Percentiles rank a stretch among this genome's conserved stretches.
phyloP scores from a whole-genome alignment of 2,888 invertebrate species.

The Erebia epiphron region DNA sequence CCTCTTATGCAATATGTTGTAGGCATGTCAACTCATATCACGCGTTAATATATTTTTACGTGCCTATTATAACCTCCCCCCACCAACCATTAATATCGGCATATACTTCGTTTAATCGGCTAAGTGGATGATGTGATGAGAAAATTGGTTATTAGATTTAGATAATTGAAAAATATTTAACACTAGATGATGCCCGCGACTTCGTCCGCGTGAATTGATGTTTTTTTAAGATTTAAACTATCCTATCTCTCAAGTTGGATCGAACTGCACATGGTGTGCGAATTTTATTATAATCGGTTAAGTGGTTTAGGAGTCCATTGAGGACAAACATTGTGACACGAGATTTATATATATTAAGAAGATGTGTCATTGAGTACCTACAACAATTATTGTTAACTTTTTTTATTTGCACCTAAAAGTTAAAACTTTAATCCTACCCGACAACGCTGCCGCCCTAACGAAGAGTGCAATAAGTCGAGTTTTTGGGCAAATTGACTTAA shows the following conservation, averaged over 20 bases:
- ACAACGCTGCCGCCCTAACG: not conserved
- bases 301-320: no score
- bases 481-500: constrained; percentile 9
- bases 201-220: no score
- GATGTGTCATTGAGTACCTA: no score
- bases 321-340: no score
- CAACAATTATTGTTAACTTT: not conserved
- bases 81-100: constrained; percentile 27
- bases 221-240: no score
- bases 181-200: no score
- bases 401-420: not conserved
- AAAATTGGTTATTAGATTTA: constrained; percentile 17
- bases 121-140: constrained; percentile 42
- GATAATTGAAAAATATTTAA: constrained; percentile 11
- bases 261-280: no score
- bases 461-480: constrained; percentile 7
- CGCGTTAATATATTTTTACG: constrained; percentile 48
- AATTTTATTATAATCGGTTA: no score
- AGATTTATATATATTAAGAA: no score
- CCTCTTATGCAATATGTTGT: constrained; percentile 14
- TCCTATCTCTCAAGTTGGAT: no score
- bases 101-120: constrained; percentile 52
- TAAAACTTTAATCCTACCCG: no score
- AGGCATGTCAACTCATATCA: constrained; percentile 34
- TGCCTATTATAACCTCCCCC: constrained; percentile 29